Base-by-base conservation (phyloP, 2,113 vertebrate species). In the Triplophysa tibetana region DNA sequence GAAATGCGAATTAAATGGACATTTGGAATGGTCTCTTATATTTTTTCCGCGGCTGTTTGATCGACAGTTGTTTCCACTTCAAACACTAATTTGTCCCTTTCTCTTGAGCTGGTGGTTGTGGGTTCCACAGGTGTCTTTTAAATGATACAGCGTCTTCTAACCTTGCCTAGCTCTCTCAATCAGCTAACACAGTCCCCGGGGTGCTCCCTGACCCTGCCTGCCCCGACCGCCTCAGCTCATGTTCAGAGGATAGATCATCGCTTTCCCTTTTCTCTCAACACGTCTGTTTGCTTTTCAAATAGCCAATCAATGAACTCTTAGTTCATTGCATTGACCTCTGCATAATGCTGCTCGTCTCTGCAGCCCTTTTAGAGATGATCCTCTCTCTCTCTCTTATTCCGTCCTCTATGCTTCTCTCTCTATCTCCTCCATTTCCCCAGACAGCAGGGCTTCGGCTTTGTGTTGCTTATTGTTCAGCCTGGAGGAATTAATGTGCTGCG, bases 401-500 rank as follows among this genome's bases (percentile, higher is more conserved):
- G 1, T 45, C 38, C 50, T 50, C 52, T 19, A 11, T 16, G 12
- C 23, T 13, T 38, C 23, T 78, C 65, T 70, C 70, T 68, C 82
- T n/a, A 50, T 75, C 70, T 41, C 75, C 68, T 41, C 24, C 38
- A 45, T 48, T 60, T 70, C 41, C 56, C 60, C 77, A 92, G 90
- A 87, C 91, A 88, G 94, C 95, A 93, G 93, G 94, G 95, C 94
- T 93, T 94, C 19, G 94, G 95, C 95, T 93, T 93, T 92, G 91
- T 90, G 89, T 93, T 96, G 94, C 95, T 97, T 96, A 97, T 96
- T 97, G 96, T 97, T 98, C 95, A 96, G 93, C 94, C 95, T 93
- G 94, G 94, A 96, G 96, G 96, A 98, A 96, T 97, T 97, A 97
- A 97, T 98, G 96, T 96, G 95, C 94, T 98, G 96, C 96, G 95